A percentile compares a stretch with the other conserved stretches of the same genome.
Evolutionary conservation across 2,888 invertebrate species (phyloP).

Genomic region (Standfussiana lucernea): DNA sequence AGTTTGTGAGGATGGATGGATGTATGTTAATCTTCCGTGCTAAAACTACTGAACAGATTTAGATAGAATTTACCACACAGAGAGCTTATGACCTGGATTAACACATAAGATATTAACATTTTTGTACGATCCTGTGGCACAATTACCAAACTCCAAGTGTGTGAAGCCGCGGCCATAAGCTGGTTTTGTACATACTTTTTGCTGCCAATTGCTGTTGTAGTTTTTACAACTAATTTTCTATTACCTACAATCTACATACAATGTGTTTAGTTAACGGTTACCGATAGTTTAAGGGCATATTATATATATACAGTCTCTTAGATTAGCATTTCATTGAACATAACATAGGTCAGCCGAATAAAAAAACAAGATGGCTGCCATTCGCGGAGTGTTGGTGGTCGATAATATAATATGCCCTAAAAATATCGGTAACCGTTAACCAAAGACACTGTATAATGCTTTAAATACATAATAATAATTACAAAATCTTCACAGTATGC

Average conservation of each 20-base stretch:
- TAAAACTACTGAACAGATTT: neutral
- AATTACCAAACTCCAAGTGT: neutral
- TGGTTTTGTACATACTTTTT: neutral
- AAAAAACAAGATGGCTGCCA: no score
- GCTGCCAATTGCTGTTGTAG: neutral
- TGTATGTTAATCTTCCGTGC: neutral
- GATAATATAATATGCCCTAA: no score
- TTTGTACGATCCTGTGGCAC: neutral
- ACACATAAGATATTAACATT: neutral
- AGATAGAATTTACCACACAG: neutral
- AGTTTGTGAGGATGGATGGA: neutral
- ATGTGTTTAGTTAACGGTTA: no score
- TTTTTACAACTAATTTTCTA: neutral
- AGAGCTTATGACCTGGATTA: neutral
- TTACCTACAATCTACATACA: no score
- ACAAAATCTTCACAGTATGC: slow-evolving; percentile 8
- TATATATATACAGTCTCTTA: no score
- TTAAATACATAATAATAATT: slow-evolving; percentile 6
- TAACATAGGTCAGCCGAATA: no score
- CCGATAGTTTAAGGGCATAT: no score
- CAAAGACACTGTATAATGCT: no score
- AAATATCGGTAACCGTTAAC: no score
- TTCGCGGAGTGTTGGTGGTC: no score
- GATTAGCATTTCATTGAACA: no score
- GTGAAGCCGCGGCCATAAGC: neutral